A percentile compares a stretch with the other conserved stretches of the same genome.
These are phyloP conservation scores for Patagioenas fasciata DNA, from an alignment of 2,113 vertebrate genomes.

Conservation along the genomic window DNA sequence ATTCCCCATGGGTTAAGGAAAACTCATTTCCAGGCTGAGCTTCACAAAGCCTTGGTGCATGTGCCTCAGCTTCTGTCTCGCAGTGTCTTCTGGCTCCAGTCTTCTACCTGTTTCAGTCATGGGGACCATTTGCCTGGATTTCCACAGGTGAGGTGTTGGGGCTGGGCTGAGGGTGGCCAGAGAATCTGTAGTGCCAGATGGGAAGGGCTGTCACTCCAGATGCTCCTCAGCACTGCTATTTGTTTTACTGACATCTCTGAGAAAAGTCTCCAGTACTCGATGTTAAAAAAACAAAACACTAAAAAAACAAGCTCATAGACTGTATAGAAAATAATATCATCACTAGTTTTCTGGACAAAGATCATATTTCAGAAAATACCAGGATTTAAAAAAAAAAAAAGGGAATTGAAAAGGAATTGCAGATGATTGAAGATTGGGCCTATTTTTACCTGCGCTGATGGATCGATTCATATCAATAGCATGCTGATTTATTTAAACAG, in stretches of 20 bases:
- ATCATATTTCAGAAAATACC: not conserved
- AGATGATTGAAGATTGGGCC: not conserved
- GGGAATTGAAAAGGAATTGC: not conserved
- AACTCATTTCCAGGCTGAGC: not conserved
- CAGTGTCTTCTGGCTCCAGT: not conserved
- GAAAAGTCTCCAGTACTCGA: not conserved
- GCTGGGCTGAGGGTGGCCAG: not conserved
- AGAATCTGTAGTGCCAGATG: not conserved
- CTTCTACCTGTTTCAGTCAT: fast-evolving
- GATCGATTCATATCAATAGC: not conserved
- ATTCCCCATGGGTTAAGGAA: not conserved
- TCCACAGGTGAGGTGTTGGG: not conserved
- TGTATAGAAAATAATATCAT: not conserved
- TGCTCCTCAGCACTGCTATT: not conserved
- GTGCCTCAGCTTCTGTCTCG: not conserved
- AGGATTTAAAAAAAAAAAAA: not conserved
- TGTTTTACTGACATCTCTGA: not conserved
- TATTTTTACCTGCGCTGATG: not conserved
- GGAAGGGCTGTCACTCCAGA: too few relatives aligned
- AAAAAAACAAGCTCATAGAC: too few relatives aligned
- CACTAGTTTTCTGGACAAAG: not conserved
- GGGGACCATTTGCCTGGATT: not conserved
- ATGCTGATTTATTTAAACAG: not conserved
- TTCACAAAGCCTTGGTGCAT: fast-evolving
- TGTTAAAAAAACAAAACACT: too few relatives aligned